Base-by-base conservation (phyloP, 2,113 vertebrate genomes). In the Collichthys lucidus region DNA sequence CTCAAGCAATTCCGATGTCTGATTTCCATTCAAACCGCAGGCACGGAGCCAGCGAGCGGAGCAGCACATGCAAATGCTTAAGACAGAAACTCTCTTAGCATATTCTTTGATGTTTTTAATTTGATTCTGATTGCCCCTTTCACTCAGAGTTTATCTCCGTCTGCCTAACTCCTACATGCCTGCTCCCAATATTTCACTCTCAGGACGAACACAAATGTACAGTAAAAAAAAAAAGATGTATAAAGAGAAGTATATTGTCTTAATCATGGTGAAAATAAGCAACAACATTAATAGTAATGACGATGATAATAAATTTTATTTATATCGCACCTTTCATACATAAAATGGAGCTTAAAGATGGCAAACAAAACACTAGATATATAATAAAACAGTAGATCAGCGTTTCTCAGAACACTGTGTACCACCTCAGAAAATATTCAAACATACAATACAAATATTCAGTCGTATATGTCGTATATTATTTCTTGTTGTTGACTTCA, bases 61-160 rank as follows among this genome's bases (percentile, higher is more conserved):
- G n/a, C n/a, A 55, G 49, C 77, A 72, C 76, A 69, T 61, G 75
- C 75, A 49, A 63, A 67, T 66, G 16, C 46, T 88, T 53, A 50
- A 50, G 29, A 80, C 20, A 69, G 29, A 56, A 42, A 76, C 56
- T 79, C 50, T 73, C 44, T 59, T 46, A 55, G 20, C 68, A 16
- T 52, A 35, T 66, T 83, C 59, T 75, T 69, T 55, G 22, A 85
- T 79, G 85, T 66, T 42, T 42, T 67, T 84, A 42, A 86, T 87
- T 89, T 73, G 69, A 76, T 85, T 89, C 80, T 82, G 50, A 86
- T 72, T 69, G 19, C 22, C 22, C 74, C 49, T 68, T 71, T 46
- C 44, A 60, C 22, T 69, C 17, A 73, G 20, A 69, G 47, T 79
- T 75, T 59, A 42, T 29, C 15, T 52, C 61, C 50, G 35, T 64